A percentile compares a stretch with the other conserved stretches of the same genome.
phyloP scores from a whole-genome alignment of 2,797 vertebrate genomes.

The Diceros bicornis region DNA sequence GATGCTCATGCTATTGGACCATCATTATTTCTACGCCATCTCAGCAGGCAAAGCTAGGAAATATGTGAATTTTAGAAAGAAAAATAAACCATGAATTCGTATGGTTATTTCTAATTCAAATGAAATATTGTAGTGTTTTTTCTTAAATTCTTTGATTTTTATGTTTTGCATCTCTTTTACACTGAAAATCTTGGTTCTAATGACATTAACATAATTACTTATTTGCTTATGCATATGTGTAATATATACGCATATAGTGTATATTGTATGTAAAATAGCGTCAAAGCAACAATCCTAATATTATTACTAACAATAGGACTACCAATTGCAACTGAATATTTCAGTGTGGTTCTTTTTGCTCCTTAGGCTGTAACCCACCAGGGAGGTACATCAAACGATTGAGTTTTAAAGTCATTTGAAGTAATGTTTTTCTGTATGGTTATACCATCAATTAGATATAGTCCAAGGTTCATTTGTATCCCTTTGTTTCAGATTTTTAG shows the following conservation, averaged over 20 bases:
- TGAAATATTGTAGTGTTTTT: neutral
- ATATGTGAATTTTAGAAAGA: neutral
- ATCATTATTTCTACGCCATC: neutral
- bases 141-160: neutral
- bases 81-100: neutral
- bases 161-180: neutral
- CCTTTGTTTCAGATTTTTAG: neutral
- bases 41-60: neutral
- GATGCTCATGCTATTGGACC: neutral
- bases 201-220: neutral
- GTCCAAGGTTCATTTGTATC: neutral
- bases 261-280: neutral
- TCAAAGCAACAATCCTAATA: neutral
- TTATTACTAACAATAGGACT: neutral
- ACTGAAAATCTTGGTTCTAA: neutral
- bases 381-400: neutral
- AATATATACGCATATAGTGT: neutral
- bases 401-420: neutral
- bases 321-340: neutral
- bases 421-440: neutral
- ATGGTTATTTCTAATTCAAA: neutral
- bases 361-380: neutral
- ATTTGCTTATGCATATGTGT: neutral
- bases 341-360: neutral
- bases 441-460: neutral